Percentiles rank a stretch among this genome's conserved stretches.
Evolutionary conservation across 2,888 invertebrate species (phyloP).

Genomic region (Cryptus viduatorius): DNA sequence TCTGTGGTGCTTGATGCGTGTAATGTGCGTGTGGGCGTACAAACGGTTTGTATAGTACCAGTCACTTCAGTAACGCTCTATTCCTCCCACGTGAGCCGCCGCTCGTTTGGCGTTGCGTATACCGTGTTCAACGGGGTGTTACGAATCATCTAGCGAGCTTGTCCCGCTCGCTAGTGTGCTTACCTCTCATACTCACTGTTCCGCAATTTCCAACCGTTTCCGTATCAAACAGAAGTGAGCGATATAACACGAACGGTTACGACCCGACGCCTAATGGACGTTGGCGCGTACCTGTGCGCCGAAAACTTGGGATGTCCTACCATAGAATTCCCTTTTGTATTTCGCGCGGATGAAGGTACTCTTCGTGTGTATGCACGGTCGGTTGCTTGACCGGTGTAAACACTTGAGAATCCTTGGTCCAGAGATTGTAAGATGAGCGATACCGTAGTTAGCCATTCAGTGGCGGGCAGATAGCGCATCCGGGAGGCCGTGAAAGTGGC

Average conservation of each 20-base stretch:
- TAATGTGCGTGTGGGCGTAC: conserved; percentile 12
- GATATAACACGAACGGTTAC: conserved; percentile 3
- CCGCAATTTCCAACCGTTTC: conserved; percentile 43
- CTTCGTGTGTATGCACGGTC: conserved; percentile 21
- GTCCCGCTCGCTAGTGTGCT: conserved; percentile 21
- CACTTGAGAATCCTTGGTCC: conserved; percentile 5
- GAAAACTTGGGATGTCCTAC: conserved; percentile 21
- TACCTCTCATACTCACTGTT: conserved; percentile 36
- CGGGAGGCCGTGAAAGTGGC: neutral
- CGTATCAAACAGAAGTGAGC: conserved; percentile 36
- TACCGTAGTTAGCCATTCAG: neutral
- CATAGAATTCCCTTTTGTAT: conserved; percentile 3
- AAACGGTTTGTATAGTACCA: conserved; percentile 2
- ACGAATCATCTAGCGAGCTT: conserved; percentile 24
- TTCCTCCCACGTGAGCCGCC: conserved; percentile 29
- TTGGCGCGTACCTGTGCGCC: conserved; percentile 5
- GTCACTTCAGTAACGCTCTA: conserved; percentile 18
- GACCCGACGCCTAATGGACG: conserved; percentile 31
- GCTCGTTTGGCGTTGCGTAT: conserved; percentile 34
- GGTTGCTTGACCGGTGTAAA: conserved; percentile 24
- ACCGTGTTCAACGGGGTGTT: conserved; percentile 40
- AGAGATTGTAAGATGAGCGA: neutral
- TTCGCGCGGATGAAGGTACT: neutral
- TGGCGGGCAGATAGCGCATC: conserved; percentile 3
- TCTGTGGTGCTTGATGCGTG: conserved; percentile 13